phyloP scores from a whole-genome alignment of 2,888 invertebrate genomes.

The Philhelius pedissequus region DNA sequence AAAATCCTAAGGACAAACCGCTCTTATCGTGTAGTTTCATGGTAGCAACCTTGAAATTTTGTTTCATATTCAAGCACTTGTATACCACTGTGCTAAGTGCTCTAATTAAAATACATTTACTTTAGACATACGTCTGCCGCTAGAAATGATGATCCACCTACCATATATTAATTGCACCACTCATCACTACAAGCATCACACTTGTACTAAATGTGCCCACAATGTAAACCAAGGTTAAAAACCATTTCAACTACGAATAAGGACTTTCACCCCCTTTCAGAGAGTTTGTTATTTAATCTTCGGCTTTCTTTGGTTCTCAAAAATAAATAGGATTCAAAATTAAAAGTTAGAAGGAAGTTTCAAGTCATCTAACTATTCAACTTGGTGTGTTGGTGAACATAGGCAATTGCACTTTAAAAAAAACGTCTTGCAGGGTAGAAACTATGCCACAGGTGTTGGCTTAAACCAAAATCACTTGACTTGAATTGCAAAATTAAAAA shows the following conservation, averaged over 20 bases:
- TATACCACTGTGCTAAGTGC: constrained; percentile 16
- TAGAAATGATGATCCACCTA: constrained; percentile 40
- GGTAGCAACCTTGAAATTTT: constrained; percentile 5
- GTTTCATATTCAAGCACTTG: constrained; percentile 4
- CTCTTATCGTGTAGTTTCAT: not conserved
- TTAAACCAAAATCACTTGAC: not conserved
- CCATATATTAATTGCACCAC: constrained; percentile 45
- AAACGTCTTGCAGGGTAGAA: constrained; percentile 17
- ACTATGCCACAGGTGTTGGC: constrained; percentile 51
- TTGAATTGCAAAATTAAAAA: not conserved
- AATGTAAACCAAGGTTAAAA: constrained; percentile 34
- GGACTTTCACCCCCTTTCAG: not conserved
- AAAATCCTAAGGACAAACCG: not conserved
- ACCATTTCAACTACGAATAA: not conserved
- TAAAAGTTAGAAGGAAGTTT: not conserved
- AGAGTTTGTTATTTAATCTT: not conserved
- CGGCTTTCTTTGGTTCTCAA: not conserved
- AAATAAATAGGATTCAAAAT: not conserved
- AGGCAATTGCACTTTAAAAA: constrained; percentile 58
- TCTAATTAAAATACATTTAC: constrained; percentile 56
- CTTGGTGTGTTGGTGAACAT: not conserved
- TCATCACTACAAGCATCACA: constrained; percentile 25
- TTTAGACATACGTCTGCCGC: not conserved
- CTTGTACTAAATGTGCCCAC: not conserved
- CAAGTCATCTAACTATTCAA: not conserved